phyloP scores from a whole-genome alignment of 2,113 vertebrate genomes.

The Gymnarchus niloticus region DNA sequence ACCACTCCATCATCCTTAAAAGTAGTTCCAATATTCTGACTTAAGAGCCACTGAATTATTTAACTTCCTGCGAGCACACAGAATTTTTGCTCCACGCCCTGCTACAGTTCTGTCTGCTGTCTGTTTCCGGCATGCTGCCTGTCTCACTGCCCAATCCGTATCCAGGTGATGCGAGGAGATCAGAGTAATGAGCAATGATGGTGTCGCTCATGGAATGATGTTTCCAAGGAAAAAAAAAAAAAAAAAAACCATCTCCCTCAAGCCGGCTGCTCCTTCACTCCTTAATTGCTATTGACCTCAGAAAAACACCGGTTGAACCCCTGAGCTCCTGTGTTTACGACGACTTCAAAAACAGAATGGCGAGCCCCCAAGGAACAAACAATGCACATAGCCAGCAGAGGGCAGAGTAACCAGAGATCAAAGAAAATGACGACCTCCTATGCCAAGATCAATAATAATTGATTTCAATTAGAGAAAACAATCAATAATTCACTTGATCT shows the following conservation, averaged over 20 bases:
- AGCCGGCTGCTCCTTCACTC: neutral
- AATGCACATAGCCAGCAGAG: too few species aligned
- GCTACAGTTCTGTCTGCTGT: neutral
- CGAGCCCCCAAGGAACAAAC: neutral
- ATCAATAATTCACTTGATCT: conserved; percentile 9
- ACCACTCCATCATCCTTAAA: neutral
- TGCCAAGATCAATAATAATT: conserved; percentile 1
- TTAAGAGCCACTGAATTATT: conserved; percentile 19
- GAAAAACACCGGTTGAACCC: too few species aligned
- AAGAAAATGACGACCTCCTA: neutral
- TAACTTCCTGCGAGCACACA: neutral
- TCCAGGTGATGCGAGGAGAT: neutral
- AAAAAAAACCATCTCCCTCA: conserved; percentile 14
- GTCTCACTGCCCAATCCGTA: neutral
- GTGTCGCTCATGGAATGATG: neutral
- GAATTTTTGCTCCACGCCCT: neutral
- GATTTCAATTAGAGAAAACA: neutral
- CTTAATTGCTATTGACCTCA: neutral
- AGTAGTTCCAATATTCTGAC: conserved; percentile 1
- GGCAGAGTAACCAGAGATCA: too few species aligned
- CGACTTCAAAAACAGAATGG: neutral
- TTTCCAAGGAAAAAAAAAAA: conserved; percentile 19
- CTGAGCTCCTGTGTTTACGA: too few species aligned
- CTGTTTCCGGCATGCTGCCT: neutral
- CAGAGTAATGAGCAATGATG: neutral